phyloP scores from a whole-genome alignment of 2,888 invertebrate genomes.

The Eristalinus aeneus region DNA sequence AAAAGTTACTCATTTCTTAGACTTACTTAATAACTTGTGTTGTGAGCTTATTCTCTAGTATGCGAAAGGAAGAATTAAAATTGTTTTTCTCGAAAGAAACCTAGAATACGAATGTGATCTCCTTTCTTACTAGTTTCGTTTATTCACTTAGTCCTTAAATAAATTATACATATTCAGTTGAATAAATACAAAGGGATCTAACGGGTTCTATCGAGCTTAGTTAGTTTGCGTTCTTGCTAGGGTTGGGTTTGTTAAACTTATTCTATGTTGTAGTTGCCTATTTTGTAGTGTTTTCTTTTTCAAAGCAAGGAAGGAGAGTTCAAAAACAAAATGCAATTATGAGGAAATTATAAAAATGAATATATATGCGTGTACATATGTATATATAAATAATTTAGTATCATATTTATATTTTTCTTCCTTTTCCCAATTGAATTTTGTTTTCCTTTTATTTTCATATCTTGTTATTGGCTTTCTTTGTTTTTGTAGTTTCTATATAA shows the following conservation, averaged over 20 bases:
- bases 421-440: constrained; percentile 21
- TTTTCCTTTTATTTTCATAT: constrained; percentile 22
- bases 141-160: constrained; percentile 42
- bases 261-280: constrained; percentile 51
- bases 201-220: not conserved
- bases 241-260: not conserved
- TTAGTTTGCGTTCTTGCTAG: not conserved
- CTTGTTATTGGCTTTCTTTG: constrained; percentile 31
- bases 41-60: constrained; percentile 34
- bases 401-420: constrained; percentile 23
- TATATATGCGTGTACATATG: constrained; percentile 13
- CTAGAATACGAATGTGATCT: not conserved
- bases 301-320: constrained; percentile 31
- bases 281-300: constrained; percentile 25
- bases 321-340: constrained; percentile 21
- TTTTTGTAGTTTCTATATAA: not conserved
- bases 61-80: not conserved
- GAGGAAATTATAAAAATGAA: constrained; percentile 13
- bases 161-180: constrained; percentile 45
- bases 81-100: not conserved
- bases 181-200: constrained; percentile 29
- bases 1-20: constrained; percentile 56
- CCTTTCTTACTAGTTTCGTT: constrained; percentile 18
- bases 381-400: constrained; percentile 49
- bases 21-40: constrained; percentile 46